Evolutionary conservation across 1,140 invertebrate genomes (phyloP).

Genomic region (Planococcus citri): DNA sequence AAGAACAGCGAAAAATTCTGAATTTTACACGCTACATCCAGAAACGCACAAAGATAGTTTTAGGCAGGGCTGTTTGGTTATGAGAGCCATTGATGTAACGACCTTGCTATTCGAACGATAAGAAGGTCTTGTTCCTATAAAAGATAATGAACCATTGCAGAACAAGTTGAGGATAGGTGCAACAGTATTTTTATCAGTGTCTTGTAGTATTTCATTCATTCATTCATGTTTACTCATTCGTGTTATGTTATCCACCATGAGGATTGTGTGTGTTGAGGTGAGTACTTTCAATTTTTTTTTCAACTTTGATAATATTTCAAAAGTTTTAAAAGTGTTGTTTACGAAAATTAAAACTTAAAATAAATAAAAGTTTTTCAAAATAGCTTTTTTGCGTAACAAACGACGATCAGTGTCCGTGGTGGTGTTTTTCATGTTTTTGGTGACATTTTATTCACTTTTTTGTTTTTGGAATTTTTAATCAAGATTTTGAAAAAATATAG

Average conservation of each 20-base stretch:
- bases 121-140: constrained; percentile 17
- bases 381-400: no score
- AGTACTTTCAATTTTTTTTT: not conserved
- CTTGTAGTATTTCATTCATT: constrained; percentile 13
- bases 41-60: not conserved
- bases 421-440: no score
- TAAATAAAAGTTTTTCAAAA: no score
- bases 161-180: constrained; percentile 11
- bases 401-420: no score
- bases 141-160: constrained; percentile 17
- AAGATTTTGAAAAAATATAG: no score
- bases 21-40: not conserved
- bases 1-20: not conserved
- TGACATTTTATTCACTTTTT: no score
- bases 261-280: not conserved
- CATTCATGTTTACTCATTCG: constrained; percentile 15
- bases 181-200: constrained; percentile 10
- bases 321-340: no score
- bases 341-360: no score
- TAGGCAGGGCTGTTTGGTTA: not conserved
- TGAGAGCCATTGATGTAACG: not conserved
- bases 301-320: no score
- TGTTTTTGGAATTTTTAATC: no score
- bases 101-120: constrained; percentile 4
- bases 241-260: constrained; percentile 4